phyloP scores from a whole-genome alignment of 2,797 vertebrate species.

The Manis javanica region DNA sequence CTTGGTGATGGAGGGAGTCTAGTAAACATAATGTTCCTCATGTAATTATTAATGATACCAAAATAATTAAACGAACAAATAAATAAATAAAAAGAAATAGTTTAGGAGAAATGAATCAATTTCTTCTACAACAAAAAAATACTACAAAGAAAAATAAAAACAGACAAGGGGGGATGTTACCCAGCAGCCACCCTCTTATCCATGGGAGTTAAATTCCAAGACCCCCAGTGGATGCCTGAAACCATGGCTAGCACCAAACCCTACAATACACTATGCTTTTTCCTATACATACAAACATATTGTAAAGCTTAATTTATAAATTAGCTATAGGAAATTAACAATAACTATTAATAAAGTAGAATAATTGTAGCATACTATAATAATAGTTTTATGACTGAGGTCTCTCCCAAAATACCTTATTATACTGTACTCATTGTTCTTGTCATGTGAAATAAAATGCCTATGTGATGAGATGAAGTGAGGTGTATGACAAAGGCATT shows the following conservation, averaged over 20 bases:
- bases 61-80: too few species aligned
- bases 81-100: not conserved
- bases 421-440: not conserved
- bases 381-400: not conserved
- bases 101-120: not conserved
- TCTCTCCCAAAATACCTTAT: not conserved
- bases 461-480: not conserved
- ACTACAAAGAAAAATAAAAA: constrained; percentile 38
- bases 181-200: not conserved
- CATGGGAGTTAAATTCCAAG: not conserved
- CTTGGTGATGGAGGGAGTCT: too few species aligned
- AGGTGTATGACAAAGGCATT: not conserved
- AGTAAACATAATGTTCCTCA: too few species aligned
- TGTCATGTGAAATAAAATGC: not conserved
- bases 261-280: not conserved
- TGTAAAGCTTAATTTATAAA: not conserved
- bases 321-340: not conserved
- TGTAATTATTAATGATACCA: too few species aligned
- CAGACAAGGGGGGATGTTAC: not conserved
- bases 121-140: constrained; percentile 30
- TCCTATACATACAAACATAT: not conserved
- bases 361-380: not conserved
- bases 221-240: not conserved
- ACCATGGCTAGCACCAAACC: not conserved
- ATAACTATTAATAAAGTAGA: not conserved